These are phyloP conservation scores for Himantopus leucocephalus DNA, from an alignment of 2,113 vertebrate species.

Conservation along the genomic window DNA sequence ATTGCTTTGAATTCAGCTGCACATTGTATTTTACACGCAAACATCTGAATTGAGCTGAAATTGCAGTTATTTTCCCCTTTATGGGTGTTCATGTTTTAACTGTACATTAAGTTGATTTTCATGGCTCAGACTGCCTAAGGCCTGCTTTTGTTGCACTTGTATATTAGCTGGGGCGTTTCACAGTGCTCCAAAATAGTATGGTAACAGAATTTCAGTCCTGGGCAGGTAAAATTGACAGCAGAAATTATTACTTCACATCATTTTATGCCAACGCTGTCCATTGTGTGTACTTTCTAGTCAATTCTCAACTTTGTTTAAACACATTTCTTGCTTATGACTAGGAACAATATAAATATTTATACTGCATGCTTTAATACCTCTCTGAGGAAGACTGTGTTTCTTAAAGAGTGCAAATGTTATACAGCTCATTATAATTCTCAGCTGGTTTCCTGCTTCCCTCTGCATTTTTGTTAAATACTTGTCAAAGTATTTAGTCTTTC, in stretches of 20 bases:
- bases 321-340: not conserved
- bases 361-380: slow-evolving; percentile 4
- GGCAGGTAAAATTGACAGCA: not conserved
- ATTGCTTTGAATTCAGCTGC: not conserved
- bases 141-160: not conserved
- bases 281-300: not conserved
- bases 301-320: not conserved
- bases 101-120: not conserved
- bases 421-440: slow-evolving; percentile 28
- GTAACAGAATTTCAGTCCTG: not conserved
- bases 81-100: not conserved
- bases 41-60: not conserved
- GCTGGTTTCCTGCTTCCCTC: slow-evolving; percentile 7
- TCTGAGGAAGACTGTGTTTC: not conserved
- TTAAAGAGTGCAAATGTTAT: slow-evolving; percentile 10
- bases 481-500: slow-evolving; percentile 2
- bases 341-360: slow-evolving; percentile 37
- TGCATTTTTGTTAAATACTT: slow-evolving; percentile 40
- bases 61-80: not conserved
- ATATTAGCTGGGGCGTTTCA: not conserved
- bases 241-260: not conserved
- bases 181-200: not conserved
- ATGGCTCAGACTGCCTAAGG: not conserved
- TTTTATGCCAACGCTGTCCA: not conserved
- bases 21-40: not conserved